Evolutionary conservation across 2,797 vertebrate species (phyloP).

Genomic region (Eleutherodactylus coqui): DNA sequence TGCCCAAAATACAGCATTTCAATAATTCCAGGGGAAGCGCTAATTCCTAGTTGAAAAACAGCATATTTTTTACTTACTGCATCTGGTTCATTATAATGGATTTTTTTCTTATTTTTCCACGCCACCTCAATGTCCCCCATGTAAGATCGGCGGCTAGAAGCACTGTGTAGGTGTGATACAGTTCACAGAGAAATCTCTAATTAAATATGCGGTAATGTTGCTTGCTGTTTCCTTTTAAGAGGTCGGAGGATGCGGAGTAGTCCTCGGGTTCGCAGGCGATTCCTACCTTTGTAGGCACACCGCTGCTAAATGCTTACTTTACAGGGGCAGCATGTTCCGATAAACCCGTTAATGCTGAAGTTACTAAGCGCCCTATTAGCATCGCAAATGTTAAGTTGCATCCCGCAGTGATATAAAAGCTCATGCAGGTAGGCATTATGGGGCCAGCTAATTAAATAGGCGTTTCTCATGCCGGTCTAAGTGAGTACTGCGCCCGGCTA

Average conservation of each 20-base stretch:
- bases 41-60: background rate
- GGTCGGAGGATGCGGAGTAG: background rate
- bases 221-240: constrained; percentile 6
- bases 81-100: background rate
- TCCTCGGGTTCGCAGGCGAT: background rate
- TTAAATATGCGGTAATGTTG: constrained; percentile 9
- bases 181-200: background rate
- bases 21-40: background rate
- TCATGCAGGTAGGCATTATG: background rate
- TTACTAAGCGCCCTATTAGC: background rate
- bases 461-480: too few species aligned
- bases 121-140: background rate
- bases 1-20: background rate
- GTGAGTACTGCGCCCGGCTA: too few species aligned
- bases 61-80: background rate
- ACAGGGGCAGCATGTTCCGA: background rate
- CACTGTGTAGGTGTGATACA: constrained; percentile 18
- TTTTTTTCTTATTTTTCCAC: background rate
- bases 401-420: background rate
- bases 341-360: background rate
- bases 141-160: background rate
- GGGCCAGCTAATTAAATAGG: too few species aligned
- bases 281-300: background rate
- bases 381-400: background rate
- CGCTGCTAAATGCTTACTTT: background rate